phyloP scores from a whole-genome alignment of 2,888 invertebrate species.

The Margaritifera margaritifera region DNA sequence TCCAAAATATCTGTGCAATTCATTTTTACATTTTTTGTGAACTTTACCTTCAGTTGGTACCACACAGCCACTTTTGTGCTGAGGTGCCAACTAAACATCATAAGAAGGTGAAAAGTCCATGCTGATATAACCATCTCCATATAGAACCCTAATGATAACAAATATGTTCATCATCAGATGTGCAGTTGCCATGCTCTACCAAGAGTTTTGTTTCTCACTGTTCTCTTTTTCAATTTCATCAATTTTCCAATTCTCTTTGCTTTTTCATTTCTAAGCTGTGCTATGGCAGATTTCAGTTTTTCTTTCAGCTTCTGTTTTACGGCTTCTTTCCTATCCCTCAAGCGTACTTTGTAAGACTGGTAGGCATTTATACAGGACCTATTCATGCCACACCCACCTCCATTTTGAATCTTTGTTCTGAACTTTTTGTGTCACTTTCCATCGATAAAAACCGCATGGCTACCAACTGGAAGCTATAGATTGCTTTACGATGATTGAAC shows the following conservation, averaged over 20 bases:
- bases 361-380: slow-evolving; percentile 5
- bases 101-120: too few species aligned
- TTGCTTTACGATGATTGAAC: too few species aligned
- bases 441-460: slow-evolving; percentile 10
- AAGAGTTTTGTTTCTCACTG: too few species aligned
- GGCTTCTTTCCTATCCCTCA: slow-evolving; percentile 3
- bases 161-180: too few species aligned
- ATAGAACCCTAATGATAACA: too few species aligned
- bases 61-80: too few species aligned
- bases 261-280: slow-evolving; percentile 4
- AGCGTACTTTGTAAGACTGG: slow-evolving; percentile 1
- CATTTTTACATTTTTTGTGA: too few species aligned
- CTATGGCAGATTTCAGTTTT: slow-evolving; percentile 1
- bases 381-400: slow-evolving; percentile 2
- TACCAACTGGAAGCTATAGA: background rate
- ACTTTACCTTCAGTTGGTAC: too few species aligned
- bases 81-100: too few species aligned
- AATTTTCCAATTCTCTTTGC: slow-evolving; percentile 3
- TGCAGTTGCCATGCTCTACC: too few species aligned
- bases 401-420: background rate
- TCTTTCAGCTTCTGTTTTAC: background rate
- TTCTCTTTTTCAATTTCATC: background rate
- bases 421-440: slow-evolving; percentile 7
- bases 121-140: too few species aligned
- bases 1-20: too few species aligned